Conservation (phyloP, 2,797 vertebrate species). For the Oreonectes daqikongensis region DNA sequence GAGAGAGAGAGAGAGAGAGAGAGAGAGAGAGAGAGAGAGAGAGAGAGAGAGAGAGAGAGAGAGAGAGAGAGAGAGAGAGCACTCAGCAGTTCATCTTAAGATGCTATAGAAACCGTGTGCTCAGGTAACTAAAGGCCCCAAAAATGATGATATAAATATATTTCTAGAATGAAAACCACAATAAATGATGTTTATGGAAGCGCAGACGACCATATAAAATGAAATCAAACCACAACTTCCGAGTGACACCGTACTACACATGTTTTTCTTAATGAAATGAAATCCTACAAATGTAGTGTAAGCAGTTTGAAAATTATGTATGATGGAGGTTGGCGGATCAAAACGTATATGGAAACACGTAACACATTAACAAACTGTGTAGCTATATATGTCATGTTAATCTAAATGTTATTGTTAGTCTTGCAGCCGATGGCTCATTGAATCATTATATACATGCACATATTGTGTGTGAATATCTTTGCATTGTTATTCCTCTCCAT, state of each 20-base stretch:
- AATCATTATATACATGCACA: conserved; percentile 25
- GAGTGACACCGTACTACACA: too few species aligned
- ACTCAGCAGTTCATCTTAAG: conserved; percentile 4
- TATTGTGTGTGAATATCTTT: conserved; percentile 32
- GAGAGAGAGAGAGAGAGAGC: conserved; percentile 54
- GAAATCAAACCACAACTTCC: too few species aligned
- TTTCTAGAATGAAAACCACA: too few species aligned
- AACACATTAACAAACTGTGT: too few species aligned
- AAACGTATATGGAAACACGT: too few species aligned
- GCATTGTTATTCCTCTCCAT: conserved; percentile 59
- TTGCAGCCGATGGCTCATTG: conserved; percentile 9
- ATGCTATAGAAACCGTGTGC: background rate
- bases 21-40: conserved; percentile 54
- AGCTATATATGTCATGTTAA: background rate
- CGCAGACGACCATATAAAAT: too few species aligned
- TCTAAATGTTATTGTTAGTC: background rate
- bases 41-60: conserved; percentile 54
- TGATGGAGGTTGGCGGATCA: too few species aligned
- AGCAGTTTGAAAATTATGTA: too few species aligned
- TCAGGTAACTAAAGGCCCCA: conserved; percentile 7
- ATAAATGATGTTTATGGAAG: too few species aligned
- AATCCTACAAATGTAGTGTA: too few species aligned
- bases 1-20: conserved; percentile 51
- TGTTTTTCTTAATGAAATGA: too few species aligned
- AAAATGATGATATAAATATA: too few species aligned